Evolutionary conservation across 2,888 invertebrate genomes (phyloP).

Genomic region (Dendrolimus pini): DNA sequence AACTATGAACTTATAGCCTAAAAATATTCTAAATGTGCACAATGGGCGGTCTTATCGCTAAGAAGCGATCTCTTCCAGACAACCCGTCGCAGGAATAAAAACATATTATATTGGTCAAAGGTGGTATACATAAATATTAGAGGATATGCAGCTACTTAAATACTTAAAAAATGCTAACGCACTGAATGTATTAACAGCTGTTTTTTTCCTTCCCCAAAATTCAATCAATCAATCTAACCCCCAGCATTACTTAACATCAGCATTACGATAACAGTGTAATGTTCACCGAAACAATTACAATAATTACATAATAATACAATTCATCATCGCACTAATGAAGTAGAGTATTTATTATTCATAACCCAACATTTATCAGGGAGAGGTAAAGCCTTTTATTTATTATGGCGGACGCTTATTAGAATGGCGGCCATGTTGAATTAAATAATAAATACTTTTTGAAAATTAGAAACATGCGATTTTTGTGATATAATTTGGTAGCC

Average conservation of each 20-base stretch:
- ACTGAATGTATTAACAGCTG: neutral
- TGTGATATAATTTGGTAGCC: too few relatives aligned
- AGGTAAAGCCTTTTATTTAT: neutral
- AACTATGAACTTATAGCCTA: too few relatives aligned
- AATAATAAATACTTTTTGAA: neutral
- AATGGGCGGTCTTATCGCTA: too few relatives aligned
- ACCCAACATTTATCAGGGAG: neutral
- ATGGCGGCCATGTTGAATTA: neutral
- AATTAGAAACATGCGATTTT: too few relatives aligned
- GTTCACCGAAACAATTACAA: neutral
- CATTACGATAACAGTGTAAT: too few relatives aligned
- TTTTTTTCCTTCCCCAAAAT: neutral
- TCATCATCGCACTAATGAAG: neutral
- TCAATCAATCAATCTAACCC: slow-evolving; percentile 2
- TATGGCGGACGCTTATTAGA: neutral
- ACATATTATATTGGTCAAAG: too few relatives aligned
- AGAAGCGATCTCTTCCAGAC: too few relatives aligned
- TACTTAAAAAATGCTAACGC: too few relatives aligned
- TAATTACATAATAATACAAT: neutral
- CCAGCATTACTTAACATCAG: neutral
- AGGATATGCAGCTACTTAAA: too few relatives aligned
- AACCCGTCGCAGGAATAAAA: too few relatives aligned
- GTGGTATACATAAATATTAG: too few relatives aligned
- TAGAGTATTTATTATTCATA: neutral
- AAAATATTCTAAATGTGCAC: too few relatives aligned